Percentiles rank a stretch among this genome's conserved stretches.
Conservation (phyloP, 2,888 invertebrate species). For the Aporophyla nigra region DNA sequence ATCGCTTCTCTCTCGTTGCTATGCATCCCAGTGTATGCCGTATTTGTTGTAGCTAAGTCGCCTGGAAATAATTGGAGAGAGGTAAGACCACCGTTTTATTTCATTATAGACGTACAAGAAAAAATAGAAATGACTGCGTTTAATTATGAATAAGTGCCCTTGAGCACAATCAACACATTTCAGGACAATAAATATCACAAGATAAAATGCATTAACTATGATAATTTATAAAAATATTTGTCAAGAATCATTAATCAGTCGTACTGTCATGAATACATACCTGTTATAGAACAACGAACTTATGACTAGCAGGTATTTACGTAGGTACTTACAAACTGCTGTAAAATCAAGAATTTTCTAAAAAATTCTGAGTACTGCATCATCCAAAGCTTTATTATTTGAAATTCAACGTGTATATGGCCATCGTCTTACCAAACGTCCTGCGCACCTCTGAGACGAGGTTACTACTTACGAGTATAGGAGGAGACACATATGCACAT, state of each 20-base stretch:
- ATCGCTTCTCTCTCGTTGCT: slow-evolving; percentile 95
- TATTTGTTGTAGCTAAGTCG: slow-evolving; percentile 93
- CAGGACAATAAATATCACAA: slow-evolving; percentile 24
- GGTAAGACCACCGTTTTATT: slow-evolving; percentile 86
- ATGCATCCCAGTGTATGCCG: slow-evolving; percentile 96
- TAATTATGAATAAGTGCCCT: slow-evolving; percentile 21
- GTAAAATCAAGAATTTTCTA: neutral
- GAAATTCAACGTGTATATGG: too few relatives aligned
- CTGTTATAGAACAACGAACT: neutral
- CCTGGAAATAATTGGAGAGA: slow-evolving; percentile 93
- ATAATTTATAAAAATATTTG: slow-evolving; percentile 19
- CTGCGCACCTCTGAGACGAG: too few relatives aligned
- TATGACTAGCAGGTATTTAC: neutral
- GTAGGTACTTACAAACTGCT: neutral
- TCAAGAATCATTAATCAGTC: neutral
- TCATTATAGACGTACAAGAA: neutral
- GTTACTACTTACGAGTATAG: too few relatives aligned
- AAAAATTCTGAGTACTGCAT: neutral
- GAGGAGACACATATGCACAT: too few relatives aligned
- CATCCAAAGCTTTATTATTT: too few relatives aligned
- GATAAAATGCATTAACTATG: slow-evolving; percentile 20
- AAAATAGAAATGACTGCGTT: neutral
- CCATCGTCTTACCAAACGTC: too few relatives aligned
- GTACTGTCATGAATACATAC: neutral
- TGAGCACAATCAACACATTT: slow-evolving; percentile 24